Percentiles rank a stretch among this genome's conserved stretches.
These are phyloP conservation scores for Stenodera caucasica DNA, from an alignment of 2,888 invertebrate species.

Conservation along the genomic window DNA sequence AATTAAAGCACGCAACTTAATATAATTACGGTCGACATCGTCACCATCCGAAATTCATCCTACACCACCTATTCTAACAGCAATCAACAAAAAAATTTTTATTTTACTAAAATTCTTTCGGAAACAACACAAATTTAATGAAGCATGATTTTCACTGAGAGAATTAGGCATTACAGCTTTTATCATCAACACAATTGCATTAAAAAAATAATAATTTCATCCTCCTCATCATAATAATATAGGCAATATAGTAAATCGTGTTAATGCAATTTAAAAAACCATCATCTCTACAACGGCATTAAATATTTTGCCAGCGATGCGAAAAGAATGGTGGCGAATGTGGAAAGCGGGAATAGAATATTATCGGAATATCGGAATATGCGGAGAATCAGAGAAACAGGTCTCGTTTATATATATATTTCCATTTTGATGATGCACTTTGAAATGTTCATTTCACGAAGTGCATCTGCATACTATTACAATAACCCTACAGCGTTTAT, in stretches of 20 bases:
- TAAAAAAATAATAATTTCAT: too few relatives aligned
- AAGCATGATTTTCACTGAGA: not conserved
- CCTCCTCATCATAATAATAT: too few relatives aligned
- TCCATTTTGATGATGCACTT: constrained; percentile 23
- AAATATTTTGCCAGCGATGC: constrained; percentile 12
- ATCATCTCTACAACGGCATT: not conserved
- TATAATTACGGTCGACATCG: not conserved
- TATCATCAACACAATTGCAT: not conserved
- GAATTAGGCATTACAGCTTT: too few relatives aligned
- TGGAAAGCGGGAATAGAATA: constrained; percentile 1
- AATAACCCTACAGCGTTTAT: constrained; percentile 41
- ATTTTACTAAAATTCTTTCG: not conserved
- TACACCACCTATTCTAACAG: not conserved
- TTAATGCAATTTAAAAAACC: constrained; percentile 7
- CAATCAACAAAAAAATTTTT: not conserved
- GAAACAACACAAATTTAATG: not conserved
- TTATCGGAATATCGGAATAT: constrained; percentile 19
- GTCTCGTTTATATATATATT: constrained; percentile 4
- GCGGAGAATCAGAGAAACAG: constrained; percentile 12
- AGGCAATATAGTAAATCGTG: not conserved
- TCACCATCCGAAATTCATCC: too few relatives aligned
- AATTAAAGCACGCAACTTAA: constrained; percentile 22
- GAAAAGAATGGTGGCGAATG: constrained; percentile 17
- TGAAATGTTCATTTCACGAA: constrained; percentile 39
- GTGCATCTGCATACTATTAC: constrained; percentile 48